Evolutionary conservation across 2,888 invertebrate species (phyloP).

Genomic region (Falcaria lacertinaria): DNA sequence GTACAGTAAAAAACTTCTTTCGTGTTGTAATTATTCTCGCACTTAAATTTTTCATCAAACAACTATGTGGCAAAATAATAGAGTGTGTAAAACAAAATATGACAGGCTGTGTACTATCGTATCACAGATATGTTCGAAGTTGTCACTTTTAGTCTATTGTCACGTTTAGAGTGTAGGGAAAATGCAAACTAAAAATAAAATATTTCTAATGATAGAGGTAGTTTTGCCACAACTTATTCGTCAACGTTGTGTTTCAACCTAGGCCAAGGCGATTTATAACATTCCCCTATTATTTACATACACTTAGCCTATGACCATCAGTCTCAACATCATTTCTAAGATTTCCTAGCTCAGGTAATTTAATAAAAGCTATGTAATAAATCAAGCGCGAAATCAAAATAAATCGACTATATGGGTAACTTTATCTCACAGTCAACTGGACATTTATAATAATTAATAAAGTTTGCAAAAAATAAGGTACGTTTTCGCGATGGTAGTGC

Average conservation of each 20-base stretch:
- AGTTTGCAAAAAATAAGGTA: constrained; percentile 53
- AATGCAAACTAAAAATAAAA: constrained; percentile 26
- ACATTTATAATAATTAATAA: constrained; percentile 44
- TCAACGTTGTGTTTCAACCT: constrained; percentile 69
- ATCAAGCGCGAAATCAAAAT: constrained; percentile 64
- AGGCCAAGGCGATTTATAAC: constrained; percentile 74
- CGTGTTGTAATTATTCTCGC: constrained; percentile 46
- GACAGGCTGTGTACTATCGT: constrained; percentile 67
- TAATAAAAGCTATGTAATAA: constrained; percentile 60
- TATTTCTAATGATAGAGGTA: constrained; percentile 43
- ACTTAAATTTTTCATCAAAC: constrained; percentile 36
- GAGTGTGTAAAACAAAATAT: constrained; percentile 33
- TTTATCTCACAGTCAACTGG: constrained; percentile 71
- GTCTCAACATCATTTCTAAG: constrained; percentile 73
- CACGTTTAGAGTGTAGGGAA: constrained; percentile 24
- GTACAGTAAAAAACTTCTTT: constrained; percentile 59
- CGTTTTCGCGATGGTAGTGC: constrained; percentile 49
- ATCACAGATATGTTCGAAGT: constrained; percentile 71
- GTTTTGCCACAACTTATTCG: constrained; percentile 67
- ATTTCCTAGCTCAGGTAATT: constrained; percentile 67
- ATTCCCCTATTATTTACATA: constrained; percentile 79
- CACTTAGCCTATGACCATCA: constrained; percentile 76
- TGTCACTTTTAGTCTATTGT: constrained; percentile 56
- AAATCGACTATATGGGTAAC: constrained; percentile 70
- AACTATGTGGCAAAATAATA: constrained; percentile 69